Conservation (phyloP, 2,797 vertebrate species). For the Coranthus polyacanthus region DNA sequence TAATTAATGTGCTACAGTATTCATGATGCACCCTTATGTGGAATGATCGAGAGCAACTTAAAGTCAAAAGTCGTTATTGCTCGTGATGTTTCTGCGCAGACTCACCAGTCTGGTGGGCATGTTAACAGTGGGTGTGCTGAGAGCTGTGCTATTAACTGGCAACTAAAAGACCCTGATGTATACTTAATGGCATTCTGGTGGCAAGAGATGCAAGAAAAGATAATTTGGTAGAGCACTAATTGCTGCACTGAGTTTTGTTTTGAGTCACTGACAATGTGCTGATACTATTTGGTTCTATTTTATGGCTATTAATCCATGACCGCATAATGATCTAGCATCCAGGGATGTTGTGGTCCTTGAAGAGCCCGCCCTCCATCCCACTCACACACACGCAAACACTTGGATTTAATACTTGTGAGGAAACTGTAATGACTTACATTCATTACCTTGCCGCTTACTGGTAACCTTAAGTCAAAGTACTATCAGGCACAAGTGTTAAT, state of each 20-base stretch:
- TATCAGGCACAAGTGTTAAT: neutral
- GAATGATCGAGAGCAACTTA: slow-evolving; percentile 16
- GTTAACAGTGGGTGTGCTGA: neutral
- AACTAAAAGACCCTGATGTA: slow-evolving; percentile 42
- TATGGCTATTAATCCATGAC: slow-evolving; percentile 41
- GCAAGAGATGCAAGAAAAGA: slow-evolving; percentile 31
- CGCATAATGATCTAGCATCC: slow-evolving; percentile 19
- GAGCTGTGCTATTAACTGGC: slow-evolving; percentile 20
- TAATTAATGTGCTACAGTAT: slow-evolving; percentile 14
- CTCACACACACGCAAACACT: neutral
- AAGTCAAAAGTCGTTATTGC: slow-evolving; percentile 27
- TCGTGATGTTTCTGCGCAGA: slow-evolving; percentile 3
- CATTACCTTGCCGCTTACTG: neutral
- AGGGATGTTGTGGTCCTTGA: slow-evolving; percentile 29
- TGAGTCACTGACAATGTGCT: slow-evolving; percentile 26
- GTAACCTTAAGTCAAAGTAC: neutral
- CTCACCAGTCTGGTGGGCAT: slow-evolving; percentile 11
- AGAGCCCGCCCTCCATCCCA: neutral
- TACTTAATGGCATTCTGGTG: slow-evolving; percentile 22
- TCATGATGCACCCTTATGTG: slow-evolving; percentile 10
- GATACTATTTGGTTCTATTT: slow-evolving; percentile 35
- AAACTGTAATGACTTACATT: slow-evolving; percentile 9
- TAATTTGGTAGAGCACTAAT: slow-evolving; percentile 23
- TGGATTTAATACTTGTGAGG: slow-evolving; percentile 11
- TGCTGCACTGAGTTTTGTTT: slow-evolving; percentile 35